Percentiles rank a stretch among this genome's conserved stretches.
These are phyloP conservation scores for Mycalesis mineus DNA, from an alignment of 2,888 invertebrate genomes.

Conservation along the genomic window DNA sequence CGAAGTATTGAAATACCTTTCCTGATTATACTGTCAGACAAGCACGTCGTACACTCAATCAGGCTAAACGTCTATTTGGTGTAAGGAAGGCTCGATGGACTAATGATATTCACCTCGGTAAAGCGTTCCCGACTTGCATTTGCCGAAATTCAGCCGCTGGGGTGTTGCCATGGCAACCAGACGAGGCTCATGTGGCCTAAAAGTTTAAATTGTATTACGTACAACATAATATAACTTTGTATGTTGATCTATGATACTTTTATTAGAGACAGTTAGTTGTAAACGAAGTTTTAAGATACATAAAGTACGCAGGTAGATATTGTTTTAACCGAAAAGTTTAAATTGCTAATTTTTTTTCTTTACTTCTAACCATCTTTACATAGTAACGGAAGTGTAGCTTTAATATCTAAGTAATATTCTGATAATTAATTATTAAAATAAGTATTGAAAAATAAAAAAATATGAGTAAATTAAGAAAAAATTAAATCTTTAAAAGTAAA, in stretches of 20 bases:
- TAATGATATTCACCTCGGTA: slow-evolving; percentile 76
- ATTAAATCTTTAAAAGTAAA: no score
- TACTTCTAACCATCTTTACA: no score
- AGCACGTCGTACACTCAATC: background rate
- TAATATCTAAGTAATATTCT: no score
- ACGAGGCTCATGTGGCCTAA: slow-evolving; percentile 72
- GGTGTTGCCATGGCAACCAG: slow-evolving; percentile 71
- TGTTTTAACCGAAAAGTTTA: no score
- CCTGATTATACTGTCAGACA: background rate
- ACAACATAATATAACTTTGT: slow-evolving; percentile 54
- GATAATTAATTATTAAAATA: no score
- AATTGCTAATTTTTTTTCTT: no score
- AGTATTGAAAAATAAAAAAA: no score
- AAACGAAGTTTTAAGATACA: no score
- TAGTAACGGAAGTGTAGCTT: no score
- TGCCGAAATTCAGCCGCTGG: slow-evolving; percentile 61
- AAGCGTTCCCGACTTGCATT: slow-evolving; percentile 69
- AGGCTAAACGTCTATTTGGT: slow-evolving; percentile 8
- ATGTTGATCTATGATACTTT: slow-evolving; percentile 49
- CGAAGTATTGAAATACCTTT: no score
- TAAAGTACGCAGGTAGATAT: no score
- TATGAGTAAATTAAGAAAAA: no score
- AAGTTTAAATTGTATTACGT: slow-evolving; percentile 76
- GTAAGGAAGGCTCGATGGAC: slow-evolving; percentile 40
- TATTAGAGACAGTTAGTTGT: slow-evolving; percentile 22